Conservation (phyloP, 2,888 invertebrate genomes). For the Therioaphis trifolii region DNA sequence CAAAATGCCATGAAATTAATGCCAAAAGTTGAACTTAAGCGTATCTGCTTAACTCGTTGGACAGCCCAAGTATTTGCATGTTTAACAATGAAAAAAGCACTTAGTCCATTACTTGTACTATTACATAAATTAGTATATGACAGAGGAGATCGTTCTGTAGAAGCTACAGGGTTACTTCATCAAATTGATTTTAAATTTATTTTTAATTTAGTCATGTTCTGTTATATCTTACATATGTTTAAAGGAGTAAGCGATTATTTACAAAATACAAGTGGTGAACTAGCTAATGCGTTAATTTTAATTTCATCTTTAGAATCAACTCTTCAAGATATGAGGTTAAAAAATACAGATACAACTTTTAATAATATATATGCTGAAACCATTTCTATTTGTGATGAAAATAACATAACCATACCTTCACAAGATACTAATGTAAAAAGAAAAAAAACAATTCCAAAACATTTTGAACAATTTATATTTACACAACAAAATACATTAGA, state of each 20-base stretch:
- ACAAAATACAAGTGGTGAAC: conserved; percentile 35
- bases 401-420: conserved; percentile 11
- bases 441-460: conserved; percentile 17
- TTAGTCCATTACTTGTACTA: conserved; percentile 22
- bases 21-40: not conserved
- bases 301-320: too few relatives aligned
- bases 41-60: conserved; percentile 11
- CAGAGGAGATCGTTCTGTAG: conserved; percentile 23
- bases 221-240: conserved; percentile 32
- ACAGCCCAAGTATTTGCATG: conserved; percentile 12
- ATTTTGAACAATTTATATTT: conserved; percentile 9
- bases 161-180: conserved; percentile 38
- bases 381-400: conserved; percentile 16
- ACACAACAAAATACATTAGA: too few relatives aligned
- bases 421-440: conserved; percentile 4
- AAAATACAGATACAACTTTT: conserved; percentile 3
- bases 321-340: conserved; percentile 30
- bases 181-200: conserved; percentile 45
- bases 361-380: not conserved
- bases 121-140: conserved; percentile 42
- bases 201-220: conserved; percentile 39
- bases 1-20: conserved; percentile 32
- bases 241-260: conserved; percentile 43
- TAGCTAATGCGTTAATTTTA: too few relatives aligned
- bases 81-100: conserved; percentile 1